Evolutionary conservation across 2,888 invertebrate genomes (phyloP).

Genomic region (Belgica antarctica): DNA sequence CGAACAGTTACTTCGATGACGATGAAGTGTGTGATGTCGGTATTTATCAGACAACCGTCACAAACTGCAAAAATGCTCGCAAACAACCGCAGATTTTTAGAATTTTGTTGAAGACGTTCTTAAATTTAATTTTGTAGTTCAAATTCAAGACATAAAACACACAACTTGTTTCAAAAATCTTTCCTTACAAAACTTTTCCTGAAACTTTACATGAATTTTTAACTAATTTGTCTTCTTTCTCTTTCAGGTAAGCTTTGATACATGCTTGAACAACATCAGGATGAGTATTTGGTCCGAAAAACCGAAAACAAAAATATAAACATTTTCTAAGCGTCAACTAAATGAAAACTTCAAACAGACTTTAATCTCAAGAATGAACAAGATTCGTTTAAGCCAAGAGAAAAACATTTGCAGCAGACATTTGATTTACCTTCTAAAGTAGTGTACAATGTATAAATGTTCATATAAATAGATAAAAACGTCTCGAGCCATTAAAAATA

Average conservation of each 20-base stretch:
- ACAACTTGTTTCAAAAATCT: no score
- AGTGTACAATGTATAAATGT: conserved; percentile 23
- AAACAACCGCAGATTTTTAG: no score
- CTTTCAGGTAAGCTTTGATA: no score
- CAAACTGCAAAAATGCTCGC: neutral
- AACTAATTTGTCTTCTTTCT: no score
- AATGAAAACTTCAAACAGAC: neutral
- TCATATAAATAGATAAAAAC: neutral
- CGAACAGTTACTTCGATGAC: neutral
- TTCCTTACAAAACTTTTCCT: no score
- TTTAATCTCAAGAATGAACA: neutral
- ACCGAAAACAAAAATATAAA: no score
- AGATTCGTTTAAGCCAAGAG: neutral
- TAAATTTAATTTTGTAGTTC: no score
- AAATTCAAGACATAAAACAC: no score
- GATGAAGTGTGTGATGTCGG: neutral
- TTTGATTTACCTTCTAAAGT: conserved; percentile 36
- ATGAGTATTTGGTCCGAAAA: no score
- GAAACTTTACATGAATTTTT: no score
- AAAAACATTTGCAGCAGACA: conserved; percentile 17
- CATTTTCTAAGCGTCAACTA: neutral
- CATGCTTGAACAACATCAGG: no score
- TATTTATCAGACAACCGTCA: neutral
- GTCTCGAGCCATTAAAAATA: neutral
- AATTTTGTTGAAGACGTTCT: no score